Conservation (phyloP, 2,797 vertebrate species). For the Oreortyx pictus region DNA sequence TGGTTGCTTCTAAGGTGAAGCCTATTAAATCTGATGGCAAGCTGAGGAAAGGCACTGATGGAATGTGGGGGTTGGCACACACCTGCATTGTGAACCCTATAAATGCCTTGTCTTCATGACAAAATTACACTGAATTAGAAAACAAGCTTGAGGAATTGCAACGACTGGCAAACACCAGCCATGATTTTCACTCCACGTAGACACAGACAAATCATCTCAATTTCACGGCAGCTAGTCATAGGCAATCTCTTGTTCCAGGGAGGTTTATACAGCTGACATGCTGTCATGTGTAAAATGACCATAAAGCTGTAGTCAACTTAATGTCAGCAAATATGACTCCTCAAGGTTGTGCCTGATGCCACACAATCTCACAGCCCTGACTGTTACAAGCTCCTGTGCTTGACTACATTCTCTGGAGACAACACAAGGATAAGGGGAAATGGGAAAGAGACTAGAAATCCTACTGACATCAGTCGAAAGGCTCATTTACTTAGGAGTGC, state of each 20-base stretch:
- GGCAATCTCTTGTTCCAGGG: constrained; percentile 4
- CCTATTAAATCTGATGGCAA: background rate
- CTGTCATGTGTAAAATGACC: constrained; percentile 56
- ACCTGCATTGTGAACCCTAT: background rate
- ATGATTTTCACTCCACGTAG: background rate
- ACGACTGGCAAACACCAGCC: background rate
- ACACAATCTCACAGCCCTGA: background rate
- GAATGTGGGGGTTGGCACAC: background rate
- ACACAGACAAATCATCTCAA: constrained; percentile 33
- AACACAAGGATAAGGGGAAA: background rate
- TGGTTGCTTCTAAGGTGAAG: background rate
- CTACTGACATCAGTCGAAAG: constrained; percentile 13
- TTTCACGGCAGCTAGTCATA: constrained; percentile 45
- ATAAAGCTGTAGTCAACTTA: constrained; percentile 16
- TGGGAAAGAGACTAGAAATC: background rate
- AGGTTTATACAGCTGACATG: constrained; percentile 36
- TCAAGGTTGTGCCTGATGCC: constrained; percentile 32
- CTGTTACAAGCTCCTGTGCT: background rate
- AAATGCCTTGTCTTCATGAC: background rate
- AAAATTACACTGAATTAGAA: background rate
- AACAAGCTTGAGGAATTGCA: background rate
- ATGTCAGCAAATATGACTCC: constrained; percentile 49
- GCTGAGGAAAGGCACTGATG: background rate
- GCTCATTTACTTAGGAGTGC: background rate
- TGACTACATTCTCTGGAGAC: background rate